phyloP scores from a whole-genome alignment of 2,113 vertebrate genomes.

The Camelus bactrianus region DNA sequence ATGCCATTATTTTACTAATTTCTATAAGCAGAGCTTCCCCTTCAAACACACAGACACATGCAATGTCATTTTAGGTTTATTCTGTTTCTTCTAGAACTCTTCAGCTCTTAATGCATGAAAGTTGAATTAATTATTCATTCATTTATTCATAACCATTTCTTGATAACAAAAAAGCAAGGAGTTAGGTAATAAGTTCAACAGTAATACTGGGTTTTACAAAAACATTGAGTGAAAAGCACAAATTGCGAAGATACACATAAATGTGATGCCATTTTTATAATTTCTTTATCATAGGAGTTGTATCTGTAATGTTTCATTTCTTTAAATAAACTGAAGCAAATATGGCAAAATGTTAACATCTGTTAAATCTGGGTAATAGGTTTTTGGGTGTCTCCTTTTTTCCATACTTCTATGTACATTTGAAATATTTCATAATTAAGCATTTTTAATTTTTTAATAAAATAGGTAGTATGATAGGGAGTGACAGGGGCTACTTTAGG shows the following conservation, averaged over 20 bases:
- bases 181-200: background rate
- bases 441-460: constrained; percentile 33
- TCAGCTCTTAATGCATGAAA: background rate
- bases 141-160: background rate
- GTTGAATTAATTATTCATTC: background rate
- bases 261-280: background rate
- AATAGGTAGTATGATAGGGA: background rate
- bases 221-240: constrained; percentile 4
- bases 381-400: background rate
- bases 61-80: background rate
- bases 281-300: background rate
- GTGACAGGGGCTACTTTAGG: background rate
- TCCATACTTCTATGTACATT: background rate
- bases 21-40: background rate
- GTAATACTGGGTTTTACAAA: constrained; percentile 23
- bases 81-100: background rate
- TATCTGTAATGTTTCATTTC: background rate
- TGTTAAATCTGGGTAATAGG: background rate
- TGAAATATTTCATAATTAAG: constrained; percentile 53
- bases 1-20: constrained; percentile 30
- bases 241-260: constrained; percentile 14
- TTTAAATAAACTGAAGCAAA: background rate
- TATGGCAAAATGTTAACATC: constrained; percentile 36
- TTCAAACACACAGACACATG: background rate
- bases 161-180: background rate